These are phyloP conservation scores for Sitophilus oryzae DNA, from an alignment of 1,140 invertebrate species.

Conservation along the genomic window DNA sequence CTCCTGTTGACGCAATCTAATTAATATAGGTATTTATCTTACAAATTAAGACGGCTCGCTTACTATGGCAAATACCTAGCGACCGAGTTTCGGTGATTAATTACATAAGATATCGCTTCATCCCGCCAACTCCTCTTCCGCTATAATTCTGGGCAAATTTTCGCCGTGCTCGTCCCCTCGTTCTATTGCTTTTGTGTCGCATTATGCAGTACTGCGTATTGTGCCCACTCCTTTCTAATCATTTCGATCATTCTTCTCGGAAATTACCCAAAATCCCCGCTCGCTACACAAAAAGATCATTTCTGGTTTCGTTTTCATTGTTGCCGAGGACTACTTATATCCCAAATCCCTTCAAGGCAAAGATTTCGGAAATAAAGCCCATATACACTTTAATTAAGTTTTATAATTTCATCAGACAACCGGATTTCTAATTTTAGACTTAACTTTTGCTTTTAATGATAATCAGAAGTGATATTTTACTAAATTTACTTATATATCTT, in stretches of 20 bases:
- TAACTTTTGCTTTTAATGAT: no score
- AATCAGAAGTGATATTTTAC: no score
- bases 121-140: constrained; percentile 22
- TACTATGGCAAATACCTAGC: constrained; percentile 40
- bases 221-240: constrained; percentile 14
- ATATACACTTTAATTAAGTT: no score
- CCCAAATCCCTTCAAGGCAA: no score
- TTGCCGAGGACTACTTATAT: no score
- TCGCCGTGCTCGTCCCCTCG: constrained; percentile 11
- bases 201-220: constrained; percentile 16
- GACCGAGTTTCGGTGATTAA: constrained; percentile 43
- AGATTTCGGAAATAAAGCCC: no score
- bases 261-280: constrained; percentile 10
- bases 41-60: constrained; percentile 46
- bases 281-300: constrained; percentile 7
- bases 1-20: constrained; percentile 44
- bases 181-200: constrained; percentile 9
- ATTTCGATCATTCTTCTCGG: constrained; percentile 7
- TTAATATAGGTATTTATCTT: constrained; percentile 47
- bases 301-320: constrained; percentile 8
- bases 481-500: no score
- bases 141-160: constrained; percentile 16
- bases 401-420: no score
- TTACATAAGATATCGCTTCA: constrained; percentile 44
- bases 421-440: no score